A percentile compares a stretch with the other conserved stretches of the same genome.
phyloP scores from a whole-genome alignment of 23 tunicate species.

The Styela clava region DNA sequence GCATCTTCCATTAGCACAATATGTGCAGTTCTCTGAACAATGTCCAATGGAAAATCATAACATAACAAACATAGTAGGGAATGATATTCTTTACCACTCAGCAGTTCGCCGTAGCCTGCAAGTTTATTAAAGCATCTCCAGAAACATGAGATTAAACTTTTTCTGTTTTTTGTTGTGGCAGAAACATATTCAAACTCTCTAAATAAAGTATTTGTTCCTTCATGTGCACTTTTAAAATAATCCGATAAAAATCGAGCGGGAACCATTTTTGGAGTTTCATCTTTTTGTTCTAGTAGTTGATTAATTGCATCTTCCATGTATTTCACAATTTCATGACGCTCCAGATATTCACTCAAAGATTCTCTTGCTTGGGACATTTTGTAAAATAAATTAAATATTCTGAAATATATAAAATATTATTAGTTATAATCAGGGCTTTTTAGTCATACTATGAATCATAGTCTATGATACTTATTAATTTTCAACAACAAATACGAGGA shows the following conservation, averaged over 20 bases:
- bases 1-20: slow-evolving; percentile 93
- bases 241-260: slow-evolving; percentile 72
- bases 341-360: slow-evolving; percentile 34
- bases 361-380: not conserved
- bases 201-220: slow-evolving; percentile 68
- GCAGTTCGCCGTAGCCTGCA: slow-evolving; percentile 72
- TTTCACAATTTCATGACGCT: slow-evolving; percentile 44
- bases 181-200: slow-evolving; percentile 65
- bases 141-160: slow-evolving; percentile 59
- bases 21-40: slow-evolving; percentile 74
- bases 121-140: slow-evolving; percentile 85
- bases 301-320: slow-evolving; percentile 80
- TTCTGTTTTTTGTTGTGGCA: slow-evolving; percentile 56
- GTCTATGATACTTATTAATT: too few species aligned
- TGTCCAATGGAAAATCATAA: slow-evolving; percentile 83
- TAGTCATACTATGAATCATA: too few species aligned
- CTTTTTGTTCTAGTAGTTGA: slow-evolving; percentile 60
- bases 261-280: slow-evolving; percentile 64
- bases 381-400: too few species aligned
- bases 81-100: slow-evolving; percentile 92
- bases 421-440: too few species aligned
- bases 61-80: slow-evolving; percentile 71
- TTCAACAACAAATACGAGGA: too few species aligned
- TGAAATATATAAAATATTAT: too few species aligned
- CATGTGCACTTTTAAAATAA: slow-evolving; percentile 81